These are phyloP conservation scores for Erpobdella octoculata DNA, from an alignment of 2,888 invertebrate genomes.

Conservation along the genomic window DNA sequence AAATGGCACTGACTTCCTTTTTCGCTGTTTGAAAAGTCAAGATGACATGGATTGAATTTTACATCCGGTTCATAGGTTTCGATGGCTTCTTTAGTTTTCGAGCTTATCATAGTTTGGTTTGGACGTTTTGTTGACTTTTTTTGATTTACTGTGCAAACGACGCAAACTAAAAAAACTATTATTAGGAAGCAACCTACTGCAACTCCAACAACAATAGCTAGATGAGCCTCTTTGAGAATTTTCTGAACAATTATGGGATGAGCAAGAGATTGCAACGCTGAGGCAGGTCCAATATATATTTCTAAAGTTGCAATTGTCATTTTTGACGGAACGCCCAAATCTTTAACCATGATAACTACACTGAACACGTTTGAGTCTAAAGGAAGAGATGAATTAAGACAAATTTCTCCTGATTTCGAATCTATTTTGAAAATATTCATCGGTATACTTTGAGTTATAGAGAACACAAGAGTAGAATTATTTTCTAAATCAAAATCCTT, in stretches of 20 bases:
- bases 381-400: conserved; percentile 19
- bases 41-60: conserved; percentile 20
- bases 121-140: conserved; percentile 12
- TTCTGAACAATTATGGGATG: conserved; percentile 20
- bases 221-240: conserved; percentile 25
- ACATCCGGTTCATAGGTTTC: conserved; percentile 11
- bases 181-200: conserved; percentile 26
- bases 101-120: not conserved
- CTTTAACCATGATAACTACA: conserved; percentile 21
- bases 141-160: conserved; percentile 21
- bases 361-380: conserved; percentile 11
- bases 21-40: conserved; percentile 10
- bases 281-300: conserved; percentile 17
- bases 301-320: conserved; percentile 16
- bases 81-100: not conserved
- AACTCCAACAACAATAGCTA: conserved; percentile 28
- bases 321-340: conserved; percentile 14
- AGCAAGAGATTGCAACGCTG: conserved; percentile 19
- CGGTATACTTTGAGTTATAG: conserved; percentile 22
- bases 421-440: conserved; percentile 19
- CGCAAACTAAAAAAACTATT: conserved; percentile 21
- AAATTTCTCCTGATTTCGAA: not conserved
- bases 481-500: conserved; percentile 27
- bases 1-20: not conserved
- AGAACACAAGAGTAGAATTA: conserved; percentile 21